phyloP scores from a whole-genome alignment of 2,888 invertebrate species.

The Willowsia nigromaculata region DNA sequence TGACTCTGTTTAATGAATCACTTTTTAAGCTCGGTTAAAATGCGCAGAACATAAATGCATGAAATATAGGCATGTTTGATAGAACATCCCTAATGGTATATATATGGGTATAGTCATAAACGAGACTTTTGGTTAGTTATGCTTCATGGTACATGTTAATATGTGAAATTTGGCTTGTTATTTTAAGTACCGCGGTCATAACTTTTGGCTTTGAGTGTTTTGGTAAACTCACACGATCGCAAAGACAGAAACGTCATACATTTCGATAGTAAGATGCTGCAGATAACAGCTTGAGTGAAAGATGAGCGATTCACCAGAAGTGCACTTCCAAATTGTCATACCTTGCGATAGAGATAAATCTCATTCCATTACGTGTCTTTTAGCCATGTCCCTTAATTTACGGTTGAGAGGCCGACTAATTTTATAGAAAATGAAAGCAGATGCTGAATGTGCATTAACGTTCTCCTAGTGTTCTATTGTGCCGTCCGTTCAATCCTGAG shows the following conservation, averaged over 20 bases:
- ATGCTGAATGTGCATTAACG: not conserved
- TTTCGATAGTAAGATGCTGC: not conserved
- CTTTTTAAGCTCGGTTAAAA: not conserved
- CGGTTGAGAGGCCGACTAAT: slow-evolving; percentile 54
- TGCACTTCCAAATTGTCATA: slow-evolving; percentile 37
- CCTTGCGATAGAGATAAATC: slow-evolving; percentile 1
- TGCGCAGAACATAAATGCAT: not conserved
- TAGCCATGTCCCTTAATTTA: slow-evolving; percentile 65
- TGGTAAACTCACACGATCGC: not conserved
- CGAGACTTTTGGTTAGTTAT: not conserved
- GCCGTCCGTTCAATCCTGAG: not conserved
- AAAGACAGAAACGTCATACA: not conserved
- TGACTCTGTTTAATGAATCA: not conserved
- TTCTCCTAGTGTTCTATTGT: not conserved
- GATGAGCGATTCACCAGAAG: slow-evolving; percentile 52
- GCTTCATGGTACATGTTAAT: not conserved
- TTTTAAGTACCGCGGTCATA: not conserved
- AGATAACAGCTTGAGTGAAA: not conserved
- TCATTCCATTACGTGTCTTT: slow-evolving; percentile 52
- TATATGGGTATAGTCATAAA: not conserved
- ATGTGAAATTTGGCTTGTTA: slow-evolving; percentile 19
- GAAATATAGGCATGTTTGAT: not conserved
- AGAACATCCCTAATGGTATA: not conserved
- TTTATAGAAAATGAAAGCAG: slow-evolving; percentile 53
- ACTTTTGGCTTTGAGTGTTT: not conserved